Evolutionary conservation across 2,888 invertebrate genomes (phyloP).

Genomic region (Caenorhabditis sp.): DNA sequence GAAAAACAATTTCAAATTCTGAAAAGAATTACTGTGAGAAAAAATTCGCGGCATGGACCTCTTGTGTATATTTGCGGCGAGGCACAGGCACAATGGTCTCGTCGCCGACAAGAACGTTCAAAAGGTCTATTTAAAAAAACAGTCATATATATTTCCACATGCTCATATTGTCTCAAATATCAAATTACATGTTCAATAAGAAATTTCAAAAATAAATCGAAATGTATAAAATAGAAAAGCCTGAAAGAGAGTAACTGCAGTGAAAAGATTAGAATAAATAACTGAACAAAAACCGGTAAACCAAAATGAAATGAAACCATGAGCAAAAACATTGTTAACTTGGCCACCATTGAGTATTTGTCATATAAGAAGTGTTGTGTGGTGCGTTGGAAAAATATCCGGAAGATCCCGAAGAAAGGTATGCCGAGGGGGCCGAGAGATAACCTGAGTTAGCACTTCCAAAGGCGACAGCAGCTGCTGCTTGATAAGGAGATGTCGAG

Average conservation of each 20-base stretch:
- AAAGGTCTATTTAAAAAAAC: too few species aligned
- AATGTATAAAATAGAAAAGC: constrained; percentile 22
- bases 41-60: too few species aligned
- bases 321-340: background rate
- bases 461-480: constrained; percentile 36
- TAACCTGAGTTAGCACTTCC: constrained; percentile 37
- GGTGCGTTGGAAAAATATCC: constrained; percentile 41
- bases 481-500: constrained; percentile 18
- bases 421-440: constrained; percentile 42
- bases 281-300: constrained; percentile 5
- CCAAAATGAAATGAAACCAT: background rate
- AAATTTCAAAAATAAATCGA: constrained; percentile 7
- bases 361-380: constrained; percentile 37
- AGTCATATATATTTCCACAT: too few species aligned
- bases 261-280: constrained; percentile 15
- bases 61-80: too few species aligned
- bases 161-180: too few species aligned
- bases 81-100: too few species aligned
- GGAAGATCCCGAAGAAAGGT: constrained; percentile 36
- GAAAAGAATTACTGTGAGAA: too few species aligned
- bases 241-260: constrained; percentile 14
- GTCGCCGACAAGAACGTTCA: too few species aligned
- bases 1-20: too few species aligned
- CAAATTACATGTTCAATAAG: background rate
- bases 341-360: constrained; percentile 29